Conservation (phyloP, 1,140 invertebrate species). For the Drosophila melanogaster region DNA sequence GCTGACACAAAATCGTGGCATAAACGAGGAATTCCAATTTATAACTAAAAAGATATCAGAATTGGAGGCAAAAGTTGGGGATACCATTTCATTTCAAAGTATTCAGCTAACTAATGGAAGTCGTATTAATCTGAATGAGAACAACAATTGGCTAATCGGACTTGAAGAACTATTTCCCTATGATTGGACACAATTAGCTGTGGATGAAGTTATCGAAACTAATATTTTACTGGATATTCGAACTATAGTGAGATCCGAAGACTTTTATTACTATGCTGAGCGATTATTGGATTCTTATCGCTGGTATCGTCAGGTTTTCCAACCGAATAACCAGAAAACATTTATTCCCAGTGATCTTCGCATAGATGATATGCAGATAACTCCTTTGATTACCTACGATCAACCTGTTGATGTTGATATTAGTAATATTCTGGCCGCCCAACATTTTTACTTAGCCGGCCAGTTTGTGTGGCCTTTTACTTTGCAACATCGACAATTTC, state of each 20-base stretch:
- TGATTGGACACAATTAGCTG: conserved; percentile 25
- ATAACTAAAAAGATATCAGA: conserved; percentile 2
- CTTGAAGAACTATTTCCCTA: conserved; percentile 45
- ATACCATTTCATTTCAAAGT: conserved; percentile 1
- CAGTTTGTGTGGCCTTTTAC: conserved; percentile 55
- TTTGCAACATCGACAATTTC: conserved; percentile 15
- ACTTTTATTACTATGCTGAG: conserved; percentile 49
- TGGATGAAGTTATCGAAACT: background rate
- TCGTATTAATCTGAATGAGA: conserved; percentile 15
- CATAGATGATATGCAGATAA: conserved; percentile 11
- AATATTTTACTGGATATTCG: conserved; percentile 22
- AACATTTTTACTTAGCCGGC: conserved; percentile 31
- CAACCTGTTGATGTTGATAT: conserved; percentile 50
- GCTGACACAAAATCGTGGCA: conserved; percentile 6
- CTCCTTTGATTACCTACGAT: conserved; percentile 38
- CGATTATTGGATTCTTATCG: conserved; percentile 28
- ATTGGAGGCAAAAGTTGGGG: conserved; percentile 9
- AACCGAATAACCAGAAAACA: background rate
- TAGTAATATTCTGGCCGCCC: conserved; percentile 35
- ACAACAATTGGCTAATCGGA: conserved; percentile 30
- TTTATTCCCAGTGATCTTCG: conserved; percentile 26
- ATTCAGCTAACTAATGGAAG: conserved; percentile 22
- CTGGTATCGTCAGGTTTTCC: conserved; percentile 24
- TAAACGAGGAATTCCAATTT: background rate
- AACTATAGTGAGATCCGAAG: conserved; percentile 20